A percentile compares a stretch with the other conserved stretches of the same genome.
phyloP scores from a whole-genome alignment of 2,888 invertebrate genomes.

The Meganola albula region DNA sequence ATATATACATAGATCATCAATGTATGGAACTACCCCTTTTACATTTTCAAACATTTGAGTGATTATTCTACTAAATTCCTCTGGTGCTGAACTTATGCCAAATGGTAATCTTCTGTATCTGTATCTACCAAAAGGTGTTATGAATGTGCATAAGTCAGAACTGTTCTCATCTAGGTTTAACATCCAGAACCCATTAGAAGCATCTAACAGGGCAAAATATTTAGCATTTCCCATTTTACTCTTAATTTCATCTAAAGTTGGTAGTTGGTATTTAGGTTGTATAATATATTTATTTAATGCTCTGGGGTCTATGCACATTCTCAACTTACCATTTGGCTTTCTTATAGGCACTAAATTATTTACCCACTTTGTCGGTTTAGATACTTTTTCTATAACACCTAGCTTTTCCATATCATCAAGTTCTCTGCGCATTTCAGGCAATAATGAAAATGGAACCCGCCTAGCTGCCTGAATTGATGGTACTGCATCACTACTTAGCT shows the following conservation, averaged over 20 bases:
- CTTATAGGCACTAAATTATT: neutral
- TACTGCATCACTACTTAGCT: neutral
- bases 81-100: too few relatives aligned
- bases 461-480: neutral
- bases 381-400: neutral
- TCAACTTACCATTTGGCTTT: neutral
- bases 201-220: neutral
- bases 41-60: too few relatives aligned
- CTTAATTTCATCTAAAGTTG: neutral
- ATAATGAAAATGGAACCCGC: neutral
- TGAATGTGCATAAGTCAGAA: too few relatives aligned
- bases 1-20: constrained; percentile 5
- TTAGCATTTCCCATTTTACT: neutral
- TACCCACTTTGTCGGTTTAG: neutral
- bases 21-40: constrained; percentile 1
- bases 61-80: too few relatives aligned
- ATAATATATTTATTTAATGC: neutral
- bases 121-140: too few relatives aligned
- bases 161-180: neutral
- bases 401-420: neutral
- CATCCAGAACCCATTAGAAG: neutral
- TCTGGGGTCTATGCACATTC: neutral
- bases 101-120: too few relatives aligned
- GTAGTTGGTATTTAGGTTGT: neutral
- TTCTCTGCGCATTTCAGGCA: neutral